Evolutionary conservation across 2,888 invertebrate genomes (phyloP).

Genomic region (Clusia tigrina): DNA sequence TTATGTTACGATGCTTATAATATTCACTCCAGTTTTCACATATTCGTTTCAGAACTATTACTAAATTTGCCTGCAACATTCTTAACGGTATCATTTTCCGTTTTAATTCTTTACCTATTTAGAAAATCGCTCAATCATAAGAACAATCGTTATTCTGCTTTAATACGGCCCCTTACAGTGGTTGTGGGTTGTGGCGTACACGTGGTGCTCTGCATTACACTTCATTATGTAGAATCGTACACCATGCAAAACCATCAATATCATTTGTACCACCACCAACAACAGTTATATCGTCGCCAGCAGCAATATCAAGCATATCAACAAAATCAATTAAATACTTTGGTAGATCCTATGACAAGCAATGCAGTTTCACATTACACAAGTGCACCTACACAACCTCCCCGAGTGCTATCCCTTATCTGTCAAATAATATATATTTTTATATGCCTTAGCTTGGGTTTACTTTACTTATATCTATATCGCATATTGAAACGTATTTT

Average conservation of each 20-base stretch:
- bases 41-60: slow-evolving; percentile 81
- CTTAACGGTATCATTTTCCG: slow-evolving; percentile 87
- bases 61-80: slow-evolving; percentile 87
- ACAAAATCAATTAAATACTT: slow-evolving; percentile 36
- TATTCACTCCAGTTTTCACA: slow-evolving; percentile 79
- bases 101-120: slow-evolving; percentile 84
- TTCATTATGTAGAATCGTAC: slow-evolving; percentile 78
- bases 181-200: slow-evolving; percentile 81
- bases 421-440: slow-evolving; percentile 88
- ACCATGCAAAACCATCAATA: slow-evolving; percentile 58
- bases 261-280: slow-evolving; percentile 57
- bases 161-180: slow-evolving; percentile 81
- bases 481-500: slow-evolving; percentile 78
- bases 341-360: slow-evolving; percentile 46
- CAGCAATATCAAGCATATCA: slow-evolving; percentile 40
- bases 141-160: slow-evolving; percentile 73
- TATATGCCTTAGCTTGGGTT: slow-evolving; percentile 82
- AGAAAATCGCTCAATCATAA: slow-evolving; percentile 81
- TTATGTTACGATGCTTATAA: slow-evolving; percentile 93
- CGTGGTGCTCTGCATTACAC: slow-evolving; percentile 79
- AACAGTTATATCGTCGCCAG: slow-evolving; percentile 45
- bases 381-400: slow-evolving; percentile 48
- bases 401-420: slow-evolving; percentile 74
- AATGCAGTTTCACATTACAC: slow-evolving; percentile 25
- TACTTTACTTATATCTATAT: slow-evolving; percentile 86